These are phyloP conservation scores for Leuciscus waleckii DNA, from an alignment of 2,797 vertebrate genomes.

Conservation along the genomic window DNA sequence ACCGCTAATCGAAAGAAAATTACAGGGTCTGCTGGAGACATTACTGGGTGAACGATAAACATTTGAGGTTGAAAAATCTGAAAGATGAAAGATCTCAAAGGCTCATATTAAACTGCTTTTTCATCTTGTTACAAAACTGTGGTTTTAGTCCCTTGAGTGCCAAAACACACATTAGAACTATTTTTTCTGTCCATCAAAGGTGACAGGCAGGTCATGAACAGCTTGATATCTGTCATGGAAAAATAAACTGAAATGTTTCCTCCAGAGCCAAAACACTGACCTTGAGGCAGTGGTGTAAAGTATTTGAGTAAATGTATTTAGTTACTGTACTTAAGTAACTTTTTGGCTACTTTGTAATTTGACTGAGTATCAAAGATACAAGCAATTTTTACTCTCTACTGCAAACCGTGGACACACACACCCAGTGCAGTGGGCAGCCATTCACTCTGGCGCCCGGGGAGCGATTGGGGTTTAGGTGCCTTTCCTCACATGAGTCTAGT, in stretches of 20 bases:
- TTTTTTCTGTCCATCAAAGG: not conserved
- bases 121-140: not conserved
- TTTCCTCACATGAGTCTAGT: no score
- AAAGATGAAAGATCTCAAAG: not conserved
- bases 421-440: no score
- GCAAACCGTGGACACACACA: no score
- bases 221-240: not conserved
- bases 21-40: not conserved
- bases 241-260: conserved; percentile 23
- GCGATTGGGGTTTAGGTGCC: no score
- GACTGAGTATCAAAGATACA: not conserved
- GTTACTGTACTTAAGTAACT: not conserved
- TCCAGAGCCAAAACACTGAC: not conserved
- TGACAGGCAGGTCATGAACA: not conserved
- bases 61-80: not conserved
- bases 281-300: not conserved
- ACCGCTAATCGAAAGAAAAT: not conserved
- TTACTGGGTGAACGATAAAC: not conserved
- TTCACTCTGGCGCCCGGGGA: no score
- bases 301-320: not conserved
- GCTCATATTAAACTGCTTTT: not conserved
- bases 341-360: not conserved
- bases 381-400: not conserved
- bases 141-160: not conserved
- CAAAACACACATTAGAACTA: not conserved